A percentile compares a stretch with the other conserved stretches of the same genome.
Conservation (phyloP, 2,797 vertebrate species). For the Hydrocynus forskahlii region DNA sequence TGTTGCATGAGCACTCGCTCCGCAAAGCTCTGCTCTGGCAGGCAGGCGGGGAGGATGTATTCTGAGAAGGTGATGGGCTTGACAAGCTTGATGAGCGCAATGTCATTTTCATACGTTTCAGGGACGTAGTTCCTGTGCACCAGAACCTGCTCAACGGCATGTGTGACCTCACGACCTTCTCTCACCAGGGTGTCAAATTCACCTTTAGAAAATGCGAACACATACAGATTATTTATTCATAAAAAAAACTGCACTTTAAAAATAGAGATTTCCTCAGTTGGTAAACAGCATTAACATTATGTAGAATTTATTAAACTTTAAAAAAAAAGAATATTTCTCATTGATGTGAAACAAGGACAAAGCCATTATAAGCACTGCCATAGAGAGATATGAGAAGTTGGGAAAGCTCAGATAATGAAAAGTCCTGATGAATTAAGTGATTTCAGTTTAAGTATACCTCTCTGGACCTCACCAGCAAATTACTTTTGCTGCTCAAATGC, state of each 20-base stretch:
- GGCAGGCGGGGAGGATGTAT: slow-evolving; percentile 85
- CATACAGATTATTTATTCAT: not conserved
- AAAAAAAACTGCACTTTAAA: not conserved
- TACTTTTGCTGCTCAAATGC: too few relatives aligned
- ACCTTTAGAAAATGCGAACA: slow-evolving; percentile 70
- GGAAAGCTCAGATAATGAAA: too few relatives aligned
- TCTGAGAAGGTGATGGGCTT: slow-evolving; percentile 79
- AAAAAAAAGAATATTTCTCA: too few relatives aligned
- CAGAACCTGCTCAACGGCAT: slow-evolving; percentile 75
- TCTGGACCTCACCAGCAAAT: too few relatives aligned
- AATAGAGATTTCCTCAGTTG: not conserved
- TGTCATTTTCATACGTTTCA: slow-evolving; percentile 87
- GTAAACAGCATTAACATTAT: too few relatives aligned
- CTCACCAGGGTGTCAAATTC: slow-evolving; percentile 76
- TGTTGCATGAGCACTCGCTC: slow-evolving; percentile 88
- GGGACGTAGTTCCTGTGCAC: slow-evolving; percentile 77
- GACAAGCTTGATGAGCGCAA: slow-evolving; percentile 86
- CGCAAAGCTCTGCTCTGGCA: slow-evolving; percentile 85
- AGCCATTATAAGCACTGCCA: too few relatives aligned
- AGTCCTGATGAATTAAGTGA: too few relatives aligned
- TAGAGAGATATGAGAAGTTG: too few relatives aligned
- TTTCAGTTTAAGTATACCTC: too few relatives aligned
- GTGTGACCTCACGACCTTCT: slow-evolving; percentile 70
- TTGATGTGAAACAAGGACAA: too few relatives aligned
- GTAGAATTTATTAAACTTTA: too few relatives aligned